Base-by-base conservation (phyloP, 2,113 vertebrate genomes). In the Triplophysa siluroides region DNA sequence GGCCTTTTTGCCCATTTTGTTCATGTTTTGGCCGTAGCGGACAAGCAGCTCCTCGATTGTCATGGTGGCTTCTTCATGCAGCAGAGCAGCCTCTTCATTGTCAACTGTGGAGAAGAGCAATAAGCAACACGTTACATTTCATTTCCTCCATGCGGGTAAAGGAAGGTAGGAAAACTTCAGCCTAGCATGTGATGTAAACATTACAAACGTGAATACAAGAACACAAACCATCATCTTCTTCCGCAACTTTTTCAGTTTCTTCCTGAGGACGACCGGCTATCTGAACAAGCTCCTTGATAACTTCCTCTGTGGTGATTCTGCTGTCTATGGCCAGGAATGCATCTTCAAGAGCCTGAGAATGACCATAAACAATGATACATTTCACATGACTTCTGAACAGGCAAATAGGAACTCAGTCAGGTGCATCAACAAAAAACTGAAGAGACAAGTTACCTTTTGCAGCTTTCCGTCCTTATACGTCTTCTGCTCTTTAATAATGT, bases 11-110 rank as follows among this genome's bases (percentile, higher is more conserved):
- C 87, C 89, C 74, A 90, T 92, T 92, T 97, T 98, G 87, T 96
- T 98, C 47, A 83, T 86, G 85, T 93, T 93, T 88, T 98, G 98
- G 86, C 98, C 97, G 0, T 98, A 98, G 78, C 98, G 96, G 0
- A 94, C 94, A 52, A 99, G 93, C 84, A 99, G 92, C 89, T 99
- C 98, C 90, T 99, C 98, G 9, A 99, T 98, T 78, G 97, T 98
- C 97, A 99, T 98, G 29, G 97, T 97, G 86, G 98, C 98, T 88
- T 99, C 98, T 83, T 99, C 98, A 0, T 99, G 97, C 81, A 99
- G 93, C 82, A 99, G 89, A 82, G 95, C 95, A 14, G 97, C 95
- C 89, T 99, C 98, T 88, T 99, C 98, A 14, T 95, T 98, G 88
- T 99, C 98, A 93, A 99, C 98, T 99, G 56, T 61, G 8, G n/a